Evolutionary conservation across 2,113 vertebrate genomes (phyloP).

Genomic region (Catharus minimus): DNA sequence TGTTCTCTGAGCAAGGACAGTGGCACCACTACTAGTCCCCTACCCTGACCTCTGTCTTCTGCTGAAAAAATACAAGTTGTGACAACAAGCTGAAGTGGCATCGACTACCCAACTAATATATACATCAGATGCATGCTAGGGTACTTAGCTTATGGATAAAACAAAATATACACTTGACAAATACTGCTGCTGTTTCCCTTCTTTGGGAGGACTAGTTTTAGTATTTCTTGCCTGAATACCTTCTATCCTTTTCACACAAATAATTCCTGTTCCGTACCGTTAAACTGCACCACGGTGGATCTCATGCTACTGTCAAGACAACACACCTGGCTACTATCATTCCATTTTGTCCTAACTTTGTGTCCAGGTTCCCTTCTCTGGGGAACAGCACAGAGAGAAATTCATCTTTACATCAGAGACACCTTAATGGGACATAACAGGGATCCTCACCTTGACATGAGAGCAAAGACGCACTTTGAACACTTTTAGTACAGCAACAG

Average conservation of each 20-base stretch:
- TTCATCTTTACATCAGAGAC: background rate
- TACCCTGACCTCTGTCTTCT: background rate
- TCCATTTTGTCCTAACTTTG: background rate
- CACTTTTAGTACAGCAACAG: background rate
- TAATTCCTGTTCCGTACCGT: background rate
- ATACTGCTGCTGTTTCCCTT: background rate
- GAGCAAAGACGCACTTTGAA: background rate
- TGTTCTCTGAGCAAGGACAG: background rate
- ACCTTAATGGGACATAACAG: background rate
- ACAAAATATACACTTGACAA: background rate
- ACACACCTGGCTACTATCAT: background rate
- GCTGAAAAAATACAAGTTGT: background rate
- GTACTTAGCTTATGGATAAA: background rate
- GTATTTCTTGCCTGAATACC: background rate
- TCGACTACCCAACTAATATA: background rate
- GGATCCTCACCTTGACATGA: background rate
- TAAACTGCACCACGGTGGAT: background rate
- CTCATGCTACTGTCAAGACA: fast-evolving
- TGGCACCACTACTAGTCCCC: background rate
- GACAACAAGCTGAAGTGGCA: background rate
- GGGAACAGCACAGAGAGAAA: background rate
- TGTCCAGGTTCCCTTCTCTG: background rate
- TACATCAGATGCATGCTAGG: background rate
- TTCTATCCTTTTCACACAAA: background rate
- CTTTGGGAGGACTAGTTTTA: background rate